These are phyloP conservation scores for Synanthedon myopaeformis DNA, from an alignment of 2,888 invertebrate genomes.

Conservation along the genomic window DNA sequence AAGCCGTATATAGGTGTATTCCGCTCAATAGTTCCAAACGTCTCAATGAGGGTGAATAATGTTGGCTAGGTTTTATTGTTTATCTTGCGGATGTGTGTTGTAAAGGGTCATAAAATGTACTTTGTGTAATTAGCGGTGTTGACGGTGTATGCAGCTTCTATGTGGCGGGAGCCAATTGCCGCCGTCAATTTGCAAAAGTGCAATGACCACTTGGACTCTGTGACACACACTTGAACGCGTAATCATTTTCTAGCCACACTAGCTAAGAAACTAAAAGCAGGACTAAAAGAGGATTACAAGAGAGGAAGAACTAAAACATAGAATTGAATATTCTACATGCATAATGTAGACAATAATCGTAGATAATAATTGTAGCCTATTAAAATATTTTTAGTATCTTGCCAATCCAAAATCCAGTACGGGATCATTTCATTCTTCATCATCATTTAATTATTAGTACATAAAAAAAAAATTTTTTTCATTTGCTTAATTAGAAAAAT, in stretches of 20 bases:
- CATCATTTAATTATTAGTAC: too few species aligned
- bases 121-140: slow-evolving; percentile 41
- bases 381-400: too few species aligned
- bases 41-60: slow-evolving; percentile 13
- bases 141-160: slow-evolving; percentile 43
- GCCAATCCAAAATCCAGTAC: too few species aligned
- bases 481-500: background rate
- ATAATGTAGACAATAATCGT: too few species aligned
- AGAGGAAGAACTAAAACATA: too few species aligned
- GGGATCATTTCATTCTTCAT: too few species aligned
- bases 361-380: too few species aligned
- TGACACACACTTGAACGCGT: background rate
- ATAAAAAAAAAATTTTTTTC: too few species aligned
- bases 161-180: slow-evolving; percentile 45
- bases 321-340: too few species aligned
- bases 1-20: slow-evolving; percentile 36
- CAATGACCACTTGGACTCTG: slow-evolving; percentile 32
- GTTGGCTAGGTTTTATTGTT: slow-evolving; percentile 9
- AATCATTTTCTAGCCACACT: background rate
- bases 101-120: slow-evolving; percentile 40
- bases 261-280: too few species aligned
- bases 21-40: slow-evolving; percentile 29
- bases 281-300: too few species aligned
- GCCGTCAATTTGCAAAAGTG: slow-evolving; percentile 47
- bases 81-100: slow-evolving; percentile 8